A percentile compares a stretch with the other conserved stretches of the same genome.
These are phyloP conservation scores for Sebastes kiyomatsui DNA, from an alignment of 2,797 vertebrate species.

Conservation along the genomic window DNA sequence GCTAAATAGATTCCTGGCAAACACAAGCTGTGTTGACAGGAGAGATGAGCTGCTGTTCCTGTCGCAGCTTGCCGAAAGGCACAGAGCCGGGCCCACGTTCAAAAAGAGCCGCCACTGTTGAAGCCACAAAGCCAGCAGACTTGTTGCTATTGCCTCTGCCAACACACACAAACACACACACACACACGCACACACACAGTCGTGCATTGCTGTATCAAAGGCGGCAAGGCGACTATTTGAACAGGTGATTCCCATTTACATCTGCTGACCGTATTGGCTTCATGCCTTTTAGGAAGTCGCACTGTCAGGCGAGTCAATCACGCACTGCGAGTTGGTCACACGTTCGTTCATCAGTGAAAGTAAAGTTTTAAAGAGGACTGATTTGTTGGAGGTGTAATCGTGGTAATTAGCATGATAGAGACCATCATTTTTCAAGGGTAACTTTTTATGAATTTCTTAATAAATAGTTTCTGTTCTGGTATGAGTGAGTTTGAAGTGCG, in stretches of 20 bases:
- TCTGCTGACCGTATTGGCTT: slow-evolving; percentile 72
- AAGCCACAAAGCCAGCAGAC: slow-evolving; percentile 76
- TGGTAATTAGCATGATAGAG: background rate
- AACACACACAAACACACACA: slow-evolving; percentile 66
- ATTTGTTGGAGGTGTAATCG: background rate
- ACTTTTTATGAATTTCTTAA: background rate
- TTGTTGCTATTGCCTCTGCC: slow-evolving; percentile 78
- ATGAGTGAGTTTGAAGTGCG: background rate
- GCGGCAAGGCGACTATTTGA: slow-evolving; percentile 79
- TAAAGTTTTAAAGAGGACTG: background rate
- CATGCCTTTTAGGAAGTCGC: slow-evolving; percentile 62
- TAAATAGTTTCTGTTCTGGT: background rate
- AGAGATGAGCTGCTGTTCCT: slow-evolving; percentile 81
- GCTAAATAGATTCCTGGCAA: slow-evolving; percentile 81
- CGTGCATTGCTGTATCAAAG: slow-evolving; percentile 76
- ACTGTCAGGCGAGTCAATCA: slow-evolving; percentile 49
- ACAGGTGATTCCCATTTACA: slow-evolving; percentile 87
- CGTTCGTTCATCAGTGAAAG: background rate
- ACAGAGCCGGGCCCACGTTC: slow-evolving; percentile 59
- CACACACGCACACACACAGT: slow-evolving; percentile 48
- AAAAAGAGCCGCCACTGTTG: slow-evolving; percentile 71
- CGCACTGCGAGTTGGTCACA: slow-evolving; percentile 3
- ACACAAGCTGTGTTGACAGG: slow-evolving; percentile 84
- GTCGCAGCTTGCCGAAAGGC: slow-evolving; percentile 79
- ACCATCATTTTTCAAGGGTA: background rate